A percentile compares a stretch with the other conserved stretches of the same genome.
Conservation (phyloP, 2,113 vertebrate species). For the Spilogale gracilis region DNA sequence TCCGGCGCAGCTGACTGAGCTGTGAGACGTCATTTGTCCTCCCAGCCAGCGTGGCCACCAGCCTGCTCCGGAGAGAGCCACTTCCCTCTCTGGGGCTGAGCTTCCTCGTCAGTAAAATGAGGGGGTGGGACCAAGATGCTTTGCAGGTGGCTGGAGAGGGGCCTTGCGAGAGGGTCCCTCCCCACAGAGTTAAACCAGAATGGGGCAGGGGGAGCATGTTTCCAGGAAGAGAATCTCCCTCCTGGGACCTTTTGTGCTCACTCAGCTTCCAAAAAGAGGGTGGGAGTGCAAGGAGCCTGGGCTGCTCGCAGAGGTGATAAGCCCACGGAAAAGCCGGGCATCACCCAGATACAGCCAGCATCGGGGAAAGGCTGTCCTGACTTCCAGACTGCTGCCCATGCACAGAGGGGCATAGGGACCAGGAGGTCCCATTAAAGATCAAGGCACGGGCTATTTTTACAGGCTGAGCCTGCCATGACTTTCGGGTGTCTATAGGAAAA, state of each 20-base stretch:
- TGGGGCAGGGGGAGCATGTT: rapidly evolving
- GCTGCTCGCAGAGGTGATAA: background rate
- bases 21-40: background rate
- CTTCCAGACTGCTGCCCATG: background rate
- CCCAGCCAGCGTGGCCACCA: background rate
- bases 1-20: background rate
- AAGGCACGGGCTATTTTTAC: background rate
- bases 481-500: constrained; percentile 34
- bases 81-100: constrained; percentile 65
- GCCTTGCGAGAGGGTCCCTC: background rate
- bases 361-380: rapidly evolving
- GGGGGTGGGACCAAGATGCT: constrained; percentile 57
- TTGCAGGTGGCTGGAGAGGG: background rate
- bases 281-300: background rate
- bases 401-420: background rate
- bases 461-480: background rate
- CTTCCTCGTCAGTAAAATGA: constrained; percentile 60
- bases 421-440: background rate
- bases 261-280: background rate
- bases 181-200: background rate
- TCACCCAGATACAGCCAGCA: rapidly evolving
- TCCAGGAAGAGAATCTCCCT: background rate
- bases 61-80: constrained; percentile 38
- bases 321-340: background rate
- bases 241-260: background rate